A percentile compares a stretch with the other conserved stretches of the same genome.
Conservation (phyloP, 2,797 vertebrate species). For the Poecilia picta region DNA sequence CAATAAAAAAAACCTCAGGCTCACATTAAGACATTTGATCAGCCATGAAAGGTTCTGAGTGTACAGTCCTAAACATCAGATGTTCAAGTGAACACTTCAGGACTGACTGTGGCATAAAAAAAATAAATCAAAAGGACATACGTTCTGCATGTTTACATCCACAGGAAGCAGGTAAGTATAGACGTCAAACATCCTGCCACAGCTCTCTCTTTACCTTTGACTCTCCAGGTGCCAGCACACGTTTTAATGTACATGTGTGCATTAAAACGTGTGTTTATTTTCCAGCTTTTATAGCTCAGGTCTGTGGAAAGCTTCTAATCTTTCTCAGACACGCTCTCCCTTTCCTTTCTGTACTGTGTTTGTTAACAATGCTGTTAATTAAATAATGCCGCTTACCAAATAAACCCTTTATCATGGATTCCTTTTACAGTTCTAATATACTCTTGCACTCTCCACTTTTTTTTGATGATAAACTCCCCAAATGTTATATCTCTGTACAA, state of each 20-base stretch:
- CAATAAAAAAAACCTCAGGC: neutral
- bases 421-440: neutral
- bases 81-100: slow-evolving; percentile 19
- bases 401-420: neutral
- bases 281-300: neutral
- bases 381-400: neutral
- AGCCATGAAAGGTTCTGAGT: neutral
- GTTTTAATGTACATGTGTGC: slow-evolving; percentile 18
- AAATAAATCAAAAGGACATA: slow-evolving; percentile 53
- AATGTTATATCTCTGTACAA: neutral
- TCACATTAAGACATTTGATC: slow-evolving; percentile 1
- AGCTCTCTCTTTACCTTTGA: slow-evolving; percentile 34
- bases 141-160: slow-evolving; percentile 52
- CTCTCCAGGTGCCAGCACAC: slow-evolving; percentile 45
- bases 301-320: slow-evolving; percentile 1
- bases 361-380: neutral
- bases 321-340: neutral
- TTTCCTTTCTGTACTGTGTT: neutral
- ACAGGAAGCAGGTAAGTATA: slow-evolving; percentile 70
- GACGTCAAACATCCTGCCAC: slow-evolving; percentile 62
- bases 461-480: neutral
- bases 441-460: neutral
- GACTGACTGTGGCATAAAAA: slow-evolving; percentile 8
- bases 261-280: neutral
- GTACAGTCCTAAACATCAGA: slow-evolving; percentile 4